phyloP scores from a whole-genome alignment of 2,113 vertebrate genomes.

The Syrrhaptes paradoxus region DNA sequence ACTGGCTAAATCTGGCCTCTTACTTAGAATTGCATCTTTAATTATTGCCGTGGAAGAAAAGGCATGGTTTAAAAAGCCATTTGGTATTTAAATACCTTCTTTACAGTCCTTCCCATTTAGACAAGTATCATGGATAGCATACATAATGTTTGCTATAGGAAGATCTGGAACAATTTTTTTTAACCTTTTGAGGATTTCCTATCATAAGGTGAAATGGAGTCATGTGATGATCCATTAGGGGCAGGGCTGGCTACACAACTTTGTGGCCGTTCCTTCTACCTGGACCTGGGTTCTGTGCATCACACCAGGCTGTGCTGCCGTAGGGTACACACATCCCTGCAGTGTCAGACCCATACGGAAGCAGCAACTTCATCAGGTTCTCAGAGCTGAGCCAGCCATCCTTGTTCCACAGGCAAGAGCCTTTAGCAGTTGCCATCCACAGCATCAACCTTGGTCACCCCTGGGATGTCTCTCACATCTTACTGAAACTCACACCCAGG shows the following conservation, averaged over 20 bases:
- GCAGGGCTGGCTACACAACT: not conserved
- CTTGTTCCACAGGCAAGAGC: not conserved
- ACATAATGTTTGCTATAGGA: not conserved
- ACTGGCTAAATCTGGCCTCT: not conserved
- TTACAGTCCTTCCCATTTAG: not conserved
- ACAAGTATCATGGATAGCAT: not conserved
- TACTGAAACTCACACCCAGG: not conserved
- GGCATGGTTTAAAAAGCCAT: not conserved
- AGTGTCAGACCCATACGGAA: not conserved
- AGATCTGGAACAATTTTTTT: not conserved
- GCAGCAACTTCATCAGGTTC: not conserved
- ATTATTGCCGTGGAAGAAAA: not conserved
- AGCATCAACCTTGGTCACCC: not conserved
- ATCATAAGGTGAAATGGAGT: not conserved
- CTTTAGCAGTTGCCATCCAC: not conserved
- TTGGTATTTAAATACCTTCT: not conserved
- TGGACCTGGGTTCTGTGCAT: not conserved
- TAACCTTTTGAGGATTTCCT: not conserved
- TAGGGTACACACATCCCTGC: rapidly evolving
- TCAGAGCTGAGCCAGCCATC: not conserved
- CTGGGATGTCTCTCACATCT: not conserved
- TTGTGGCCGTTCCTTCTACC: not conserved
- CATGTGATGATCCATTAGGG: not conserved
- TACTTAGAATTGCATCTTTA: not conserved
- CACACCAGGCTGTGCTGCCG: not conserved